These are phyloP conservation scores for Microtus ochrogaster DNA, from an alignment of 2,113 vertebrate species.

Conservation along the genomic window DNA sequence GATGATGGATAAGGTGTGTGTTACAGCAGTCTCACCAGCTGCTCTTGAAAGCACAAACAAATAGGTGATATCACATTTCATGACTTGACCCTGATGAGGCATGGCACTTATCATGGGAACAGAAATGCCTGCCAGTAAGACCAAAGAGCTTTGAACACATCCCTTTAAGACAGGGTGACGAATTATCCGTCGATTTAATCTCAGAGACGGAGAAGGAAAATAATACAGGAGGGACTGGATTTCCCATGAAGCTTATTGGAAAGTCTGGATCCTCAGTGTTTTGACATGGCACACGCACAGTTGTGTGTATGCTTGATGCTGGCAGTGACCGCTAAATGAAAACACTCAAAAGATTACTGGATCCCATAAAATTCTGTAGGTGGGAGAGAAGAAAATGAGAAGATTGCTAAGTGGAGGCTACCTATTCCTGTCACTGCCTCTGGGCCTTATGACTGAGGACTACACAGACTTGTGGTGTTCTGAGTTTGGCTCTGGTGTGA, in stretches of 20 bases:
- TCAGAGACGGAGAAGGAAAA: slow-evolving; percentile 35
- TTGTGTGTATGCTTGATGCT: background rate
- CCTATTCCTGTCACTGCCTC: background rate
- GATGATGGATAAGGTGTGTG: slow-evolving; percentile 14
- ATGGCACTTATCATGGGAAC: slow-evolving; percentile 49
- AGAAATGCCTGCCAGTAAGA: slow-evolving; percentile 54
- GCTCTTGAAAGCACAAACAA: slow-evolving; percentile 65
- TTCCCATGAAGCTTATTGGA: background rate
- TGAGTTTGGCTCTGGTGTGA: background rate
- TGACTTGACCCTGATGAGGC: slow-evolving; percentile 61
- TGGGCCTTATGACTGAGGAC: slow-evolving; percentile 2
- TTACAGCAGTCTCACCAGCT: slow-evolving; percentile 1
- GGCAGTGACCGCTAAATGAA: background rate
- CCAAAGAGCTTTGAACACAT: slow-evolving; percentile 35
- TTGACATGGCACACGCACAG: background rate
- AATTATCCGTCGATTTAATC: slow-evolving; percentile 59
- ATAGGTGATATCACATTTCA: slow-evolving; percentile 44
- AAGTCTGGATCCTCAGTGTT: background rate
- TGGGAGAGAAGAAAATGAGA: background rate
- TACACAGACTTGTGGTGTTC: background rate
- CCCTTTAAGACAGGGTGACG: slow-evolving; percentile 18
- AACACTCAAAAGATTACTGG: background rate
- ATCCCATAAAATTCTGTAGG: background rate
- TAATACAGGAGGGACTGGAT: slow-evolving; percentile 9
- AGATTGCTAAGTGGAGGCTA: background rate